Evolutionary conservation across 2,113 vertebrate species (phyloP), one percentile per base, ranked within the genome.

Genomic region (Dasyprocta punctata): DNA sequence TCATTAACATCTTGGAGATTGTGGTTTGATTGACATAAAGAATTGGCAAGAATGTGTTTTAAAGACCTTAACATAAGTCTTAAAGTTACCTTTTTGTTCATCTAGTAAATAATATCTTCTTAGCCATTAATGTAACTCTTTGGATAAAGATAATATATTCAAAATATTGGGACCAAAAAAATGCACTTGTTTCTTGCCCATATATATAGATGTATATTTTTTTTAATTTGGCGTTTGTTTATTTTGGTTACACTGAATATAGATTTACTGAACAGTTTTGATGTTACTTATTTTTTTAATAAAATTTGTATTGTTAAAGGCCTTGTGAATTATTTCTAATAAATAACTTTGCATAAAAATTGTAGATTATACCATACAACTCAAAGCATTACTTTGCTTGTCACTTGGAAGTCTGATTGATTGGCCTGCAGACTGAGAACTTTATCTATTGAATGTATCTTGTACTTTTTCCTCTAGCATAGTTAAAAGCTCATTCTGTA

Each of bases 91-190:
- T 97, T 93, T 97, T 78, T 94, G 26, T 95, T 89, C 58, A 94
- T 90, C 90, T 97, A 91, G 60, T 86, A 89, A 56, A 86, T 96
- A 84, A 52, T 97, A 89, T 89, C 96, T 84, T 96, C 61, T 96
- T 97, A 97, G 96, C 96, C 96, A 94, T 97, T 97, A 94, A 83
- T 97, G 94, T 97, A 97, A 96, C 87, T 96, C 86, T 96, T 97
- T 97, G 92, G 96, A 96, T 97, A 97, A 98, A 98, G 89, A 97
- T 98, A 98, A 98, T 98, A 97, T 98, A 98, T 98, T 97, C 96
- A 97, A 78, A 96, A 97, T 61, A 97, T 96, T 91, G 97, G 86
- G 96, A 96, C 97, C 97, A 97, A 98, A 98, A 97, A 95, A 96
- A 65, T 94, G 93, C 92, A 96, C 97, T 97, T 98, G 96, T 97